Percentiles rank a stretch among this genome's conserved stretches.
phyloP scores from a whole-genome alignment of 1,140 invertebrate species.

The Ceratina japonica region DNA sequence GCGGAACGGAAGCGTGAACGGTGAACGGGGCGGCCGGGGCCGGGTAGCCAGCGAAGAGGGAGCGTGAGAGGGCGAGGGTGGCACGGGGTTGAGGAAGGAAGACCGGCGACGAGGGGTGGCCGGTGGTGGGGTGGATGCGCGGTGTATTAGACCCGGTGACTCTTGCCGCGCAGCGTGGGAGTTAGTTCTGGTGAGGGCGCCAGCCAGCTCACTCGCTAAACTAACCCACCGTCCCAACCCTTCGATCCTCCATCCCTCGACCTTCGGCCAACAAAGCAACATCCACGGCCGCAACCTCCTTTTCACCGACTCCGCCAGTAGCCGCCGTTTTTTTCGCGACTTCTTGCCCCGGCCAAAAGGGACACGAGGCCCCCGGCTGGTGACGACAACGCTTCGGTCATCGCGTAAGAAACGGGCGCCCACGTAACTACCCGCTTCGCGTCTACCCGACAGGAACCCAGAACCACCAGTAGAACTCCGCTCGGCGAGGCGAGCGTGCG shows the following conservation, averaged over 20 bases:
- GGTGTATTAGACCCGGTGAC: constrained; percentile 70
- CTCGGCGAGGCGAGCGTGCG: constrained; percentile 38
- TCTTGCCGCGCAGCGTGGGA: constrained; percentile 76
- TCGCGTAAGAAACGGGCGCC: no score
- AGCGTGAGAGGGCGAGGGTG: no score
- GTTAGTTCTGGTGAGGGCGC: constrained; percentile 78
- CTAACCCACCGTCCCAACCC: constrained; percentile 69
- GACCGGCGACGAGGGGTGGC: constrained; percentile 22
- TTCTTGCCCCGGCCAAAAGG: background rate
- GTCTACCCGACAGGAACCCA: background rate
- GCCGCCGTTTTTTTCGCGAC: constrained; percentile 24
- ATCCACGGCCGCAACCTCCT: constrained; percentile 64
- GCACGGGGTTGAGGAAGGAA: constrained; percentile 12
- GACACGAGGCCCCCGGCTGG: background rate
- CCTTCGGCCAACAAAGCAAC: constrained; percentile 58
- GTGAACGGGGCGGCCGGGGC: constrained; percentile 59
- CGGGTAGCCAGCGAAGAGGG: constrained; percentile 29
- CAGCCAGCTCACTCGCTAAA: constrained; percentile 76
- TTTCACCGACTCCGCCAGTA: constrained; percentile 50
- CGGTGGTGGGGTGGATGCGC: constrained; percentile 66
- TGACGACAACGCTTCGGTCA: no score
- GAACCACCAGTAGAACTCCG: background rate
- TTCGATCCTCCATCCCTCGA: constrained; percentile 65
- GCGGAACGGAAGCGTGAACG: constrained; percentile 57
- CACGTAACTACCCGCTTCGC: background rate